Evolutionary conservation across 2,888 invertebrate genomes (phyloP), one percentile per base, ranked within the genome.

Genomic region (Acrocera orbiculus): DNA sequence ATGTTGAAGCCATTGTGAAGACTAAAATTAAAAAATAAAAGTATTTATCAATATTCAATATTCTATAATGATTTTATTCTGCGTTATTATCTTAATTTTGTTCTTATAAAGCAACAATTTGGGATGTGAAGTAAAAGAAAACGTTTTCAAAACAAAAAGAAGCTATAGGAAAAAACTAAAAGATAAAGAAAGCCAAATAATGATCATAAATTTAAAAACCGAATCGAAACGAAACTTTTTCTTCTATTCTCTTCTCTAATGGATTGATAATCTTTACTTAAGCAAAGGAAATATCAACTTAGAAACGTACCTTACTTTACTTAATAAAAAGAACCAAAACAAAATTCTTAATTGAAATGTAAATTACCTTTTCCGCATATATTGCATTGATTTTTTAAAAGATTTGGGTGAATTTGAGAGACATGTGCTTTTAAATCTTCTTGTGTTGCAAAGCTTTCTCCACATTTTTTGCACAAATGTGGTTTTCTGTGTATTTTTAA

Each of bases 1-100:
- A 47, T 0, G 71, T 67, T 2, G 70, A 69, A 10, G 64, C 41
- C 67, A 71, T 69, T 2, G 62, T 57, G 34, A 62, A 62, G 2
- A 55, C 61, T 61, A 40, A 5, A n/a, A n/a, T n/a, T n/a, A n/a
- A n/a, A n/a, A n/a, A n/a, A n/a, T 39, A 41, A 7, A 15, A 5
- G 26, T 28, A 13, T 28, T n/a, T n/a, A n/a, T n/a, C n/a, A n/a
- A n/a, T n/a, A n/a, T n/a, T n/a, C n/a, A n/a, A n/a, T n/a, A n/a
- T n/a, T n/a, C n/a, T n/a, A n/a, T n/a, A n/a, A n/a, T n/a, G n/a
- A n/a, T n/a, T n/a, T n/a, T n/a, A n/a, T n/a, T n/a, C n/a, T n/a
- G n/a, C n/a, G n/a, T n/a, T n/a, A n/a, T n/a, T n/a, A n/a, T n/a
- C n/a, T n/a, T n/a, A n/a, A n/a, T n/a, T n/a, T n/a, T n/a, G n/a